Conservation (phyloP, 2,113 vertebrate species). For the Dasyprocta punctata region DNA sequence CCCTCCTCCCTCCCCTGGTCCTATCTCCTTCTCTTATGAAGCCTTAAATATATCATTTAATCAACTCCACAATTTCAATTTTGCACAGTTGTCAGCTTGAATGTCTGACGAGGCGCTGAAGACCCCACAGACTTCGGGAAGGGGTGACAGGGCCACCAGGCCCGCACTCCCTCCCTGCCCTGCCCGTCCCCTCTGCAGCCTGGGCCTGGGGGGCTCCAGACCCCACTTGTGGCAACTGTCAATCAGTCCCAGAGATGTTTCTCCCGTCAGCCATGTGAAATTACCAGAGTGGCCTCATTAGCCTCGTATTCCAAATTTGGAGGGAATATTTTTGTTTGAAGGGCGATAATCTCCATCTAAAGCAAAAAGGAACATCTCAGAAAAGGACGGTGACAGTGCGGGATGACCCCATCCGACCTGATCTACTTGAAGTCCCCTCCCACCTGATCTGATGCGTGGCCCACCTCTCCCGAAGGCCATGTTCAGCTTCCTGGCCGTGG, state of each 20-base stretch:
- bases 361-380: neutral
- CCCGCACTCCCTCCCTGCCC: constrained; percentile 5
- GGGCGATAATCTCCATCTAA: constrained; percentile 3
- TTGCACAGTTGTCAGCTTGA: constrained; percentile 83
- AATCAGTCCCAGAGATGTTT: constrained; percentile 38
- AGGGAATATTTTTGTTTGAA: constrained; percentile 52
- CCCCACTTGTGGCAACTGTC: constrained; percentile 44
- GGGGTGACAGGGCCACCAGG: constrained; percentile 64
- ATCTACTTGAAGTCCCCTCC: neutral
- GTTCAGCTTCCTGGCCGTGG: neutral
- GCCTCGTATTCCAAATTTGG: constrained; percentile 17
- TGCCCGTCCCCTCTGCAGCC: neutral
- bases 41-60: constrained; percentile 86
- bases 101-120: constrained; percentile 81
- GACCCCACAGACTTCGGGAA: constrained; percentile 82
- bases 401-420: neutral
- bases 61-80: constrained; percentile 85
- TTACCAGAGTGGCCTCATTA: constrained; percentile 54
- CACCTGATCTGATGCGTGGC: neutral
- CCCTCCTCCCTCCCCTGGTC: rapidly evolving
- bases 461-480: neutral
- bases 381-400: neutral
- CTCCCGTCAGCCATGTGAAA: constrained; percentile 47
- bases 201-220: neutral
- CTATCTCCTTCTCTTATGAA: constrained; percentile 74